Conservation (phyloP, 2,888 invertebrate genomes). For the Folsomia candida region DNA sequence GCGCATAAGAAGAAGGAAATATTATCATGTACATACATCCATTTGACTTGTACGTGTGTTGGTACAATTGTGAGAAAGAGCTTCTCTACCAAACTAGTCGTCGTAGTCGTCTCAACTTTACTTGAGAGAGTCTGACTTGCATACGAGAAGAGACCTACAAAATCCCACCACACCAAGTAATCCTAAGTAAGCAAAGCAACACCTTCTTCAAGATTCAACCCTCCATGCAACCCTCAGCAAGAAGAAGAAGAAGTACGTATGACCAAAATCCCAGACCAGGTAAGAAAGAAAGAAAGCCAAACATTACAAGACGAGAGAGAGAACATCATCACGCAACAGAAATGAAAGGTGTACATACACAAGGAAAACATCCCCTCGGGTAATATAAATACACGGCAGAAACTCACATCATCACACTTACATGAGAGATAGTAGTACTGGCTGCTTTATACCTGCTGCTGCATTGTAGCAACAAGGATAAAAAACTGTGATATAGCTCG, state of each 20-base stretch:
- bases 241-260: background rate
- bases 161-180: background rate
- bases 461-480: background rate
- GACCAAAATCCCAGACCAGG: background rate
- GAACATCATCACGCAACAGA: background rate
- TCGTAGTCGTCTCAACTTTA: background rate
- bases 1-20: too few relatives aligned
- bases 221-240: background rate
- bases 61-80: too few relatives aligned
- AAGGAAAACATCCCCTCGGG: conserved; percentile 15
- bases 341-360: background rate
- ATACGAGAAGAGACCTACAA: background rate
- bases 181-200: too few relatives aligned
- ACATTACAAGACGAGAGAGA: background rate
- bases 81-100: too few relatives aligned
- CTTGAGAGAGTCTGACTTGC: background rate
- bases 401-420: conserved; percentile 15
- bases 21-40: too few relatives aligned
- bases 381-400: conserved; percentile 16
- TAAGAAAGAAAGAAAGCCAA: background rate
- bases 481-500: too few relatives aligned
- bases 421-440: conserved; percentile 4
- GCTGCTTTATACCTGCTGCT: too few relatives aligned
- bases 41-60: too few relatives aligned
- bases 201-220: too few relatives aligned